Base-by-base conservation (phyloP, 2,888 invertebrate genomes). In the Callyntrura guangdongensis region DNA sequence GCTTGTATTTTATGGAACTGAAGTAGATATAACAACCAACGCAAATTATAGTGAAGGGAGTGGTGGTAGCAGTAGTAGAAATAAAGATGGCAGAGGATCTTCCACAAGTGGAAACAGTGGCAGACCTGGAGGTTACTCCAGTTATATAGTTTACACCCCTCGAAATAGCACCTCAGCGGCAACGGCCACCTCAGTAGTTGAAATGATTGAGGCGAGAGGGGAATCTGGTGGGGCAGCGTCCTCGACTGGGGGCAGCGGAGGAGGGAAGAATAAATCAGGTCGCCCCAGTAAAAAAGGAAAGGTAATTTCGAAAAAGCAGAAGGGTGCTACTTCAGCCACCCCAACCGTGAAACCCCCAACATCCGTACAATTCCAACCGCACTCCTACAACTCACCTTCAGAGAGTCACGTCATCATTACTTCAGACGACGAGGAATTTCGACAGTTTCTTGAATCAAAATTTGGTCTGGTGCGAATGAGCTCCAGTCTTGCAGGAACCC, bases 1-100 rank as follows among this genome's bases (percentile, higher is more conserved):
- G 92, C 96, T 99, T 95, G 97, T 98, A 94, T 96, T 99, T 95
- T 98, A 98, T 95, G 99, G 99, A 94, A 99, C 99, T 90, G 97
- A 96, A 92, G 95, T 95, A 84, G 94, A 95, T 92, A 95, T 96
- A 27, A 20, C 95, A 92, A 95, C 96, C 45, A 91, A 86, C 84
- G 83, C 89, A 82, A 89, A 84, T 85, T 87, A 87, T 14, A 89
- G 56, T 64, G 20, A 36, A 36, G 36, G 36, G 6, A 36, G 74
- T 45, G 47, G 47, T 64, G 59, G 72, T 4, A 45, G 56, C 14
- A 82, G 36, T 36, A 36, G 36, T 36, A 36, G 56, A 12, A 82
- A 49, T 49, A 89, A 86, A 77, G 89, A 83, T 59, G 84, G 82
- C 9, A 56, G 64, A 61, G 45, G 25, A 36, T 12, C 56, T 2